Percentiles rank a stretch among this genome's conserved stretches.
These are phyloP conservation scores for Cetonia aurata DNA, from an alignment of 2,888 invertebrate genomes.

Conservation along the genomic window DNA sequence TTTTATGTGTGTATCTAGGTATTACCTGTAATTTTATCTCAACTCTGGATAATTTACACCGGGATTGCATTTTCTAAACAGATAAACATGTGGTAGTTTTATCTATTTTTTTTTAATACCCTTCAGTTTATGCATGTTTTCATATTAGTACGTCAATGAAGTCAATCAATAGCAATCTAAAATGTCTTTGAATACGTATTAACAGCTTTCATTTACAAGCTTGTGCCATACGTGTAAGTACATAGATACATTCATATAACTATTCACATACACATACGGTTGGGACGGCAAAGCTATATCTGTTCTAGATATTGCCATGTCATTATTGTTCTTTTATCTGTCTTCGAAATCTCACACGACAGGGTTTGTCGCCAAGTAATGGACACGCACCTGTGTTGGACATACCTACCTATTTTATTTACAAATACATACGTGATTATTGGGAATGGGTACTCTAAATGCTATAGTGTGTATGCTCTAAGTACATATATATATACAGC, in stretches of 20 bases:
- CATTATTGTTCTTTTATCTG: constrained; percentile 48
- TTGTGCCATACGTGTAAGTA: constrained; percentile 11
- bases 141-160: not conserved
- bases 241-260: constrained; percentile 1
- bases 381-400: constrained; percentile 49
- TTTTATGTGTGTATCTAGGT: no score
- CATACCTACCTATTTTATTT: not conserved
- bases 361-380: constrained; percentile 50
- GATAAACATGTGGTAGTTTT: no score
- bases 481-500: no score
- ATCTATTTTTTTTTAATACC: not conserved
- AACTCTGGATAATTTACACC: no score
- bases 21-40: no score
- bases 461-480: no score
- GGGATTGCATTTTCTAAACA: no score
- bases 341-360: constrained; percentile 54
- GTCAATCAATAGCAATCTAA: constrained; percentile 17
- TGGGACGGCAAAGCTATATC: constrained; percentile 24
- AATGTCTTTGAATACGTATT: constrained; percentile 28
- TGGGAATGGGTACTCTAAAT: constrained; percentile 38
- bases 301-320: constrained; percentile 48
- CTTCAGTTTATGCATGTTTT: not conserved
- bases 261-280: constrained; percentile 8
- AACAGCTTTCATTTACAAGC: constrained; percentile 13
- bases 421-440: constrained; percentile 50